Conservation (phyloP, 2,888 invertebrate genomes). For the Acleris laterana region DNA sequence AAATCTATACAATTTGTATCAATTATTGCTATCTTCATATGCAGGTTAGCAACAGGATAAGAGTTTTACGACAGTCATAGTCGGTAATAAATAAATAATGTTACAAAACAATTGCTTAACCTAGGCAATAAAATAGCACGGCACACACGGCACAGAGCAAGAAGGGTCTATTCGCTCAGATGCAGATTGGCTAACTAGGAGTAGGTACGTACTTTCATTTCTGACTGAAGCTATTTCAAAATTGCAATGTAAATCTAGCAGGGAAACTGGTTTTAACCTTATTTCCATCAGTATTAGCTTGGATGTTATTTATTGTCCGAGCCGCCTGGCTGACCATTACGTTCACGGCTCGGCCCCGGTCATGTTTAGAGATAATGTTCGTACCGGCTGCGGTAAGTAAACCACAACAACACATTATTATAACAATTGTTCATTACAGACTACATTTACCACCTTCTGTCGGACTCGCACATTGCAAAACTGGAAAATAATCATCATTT, state of each 20-base stretch:
- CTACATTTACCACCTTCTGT: slow-evolving; percentile 12
- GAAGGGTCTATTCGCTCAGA: slow-evolving; percentile 9
- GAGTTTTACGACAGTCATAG: not conserved
- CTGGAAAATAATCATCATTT: slow-evolving; percentile 11
- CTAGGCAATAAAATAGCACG: not conserved
- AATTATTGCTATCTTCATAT: too few species aligned
- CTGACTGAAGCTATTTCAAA: slow-evolving; percentile 41
- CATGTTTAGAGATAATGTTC: slow-evolving; percentile 33
- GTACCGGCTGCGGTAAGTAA: slow-evolving; percentile 25
- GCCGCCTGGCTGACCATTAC: slow-evolving; percentile 34
- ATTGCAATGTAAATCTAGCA: slow-evolving; percentile 40
- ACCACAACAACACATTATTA: slow-evolving; percentile 31
- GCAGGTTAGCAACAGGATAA: not conserved
- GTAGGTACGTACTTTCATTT: slow-evolving; percentile 34
- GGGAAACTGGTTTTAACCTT: slow-evolving; percentile 43
- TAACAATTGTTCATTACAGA: slow-evolving; percentile 28
- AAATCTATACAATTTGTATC: too few species aligned
- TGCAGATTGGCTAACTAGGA: slow-evolving; percentile 15
- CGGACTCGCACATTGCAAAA: slow-evolving; percentile 16
- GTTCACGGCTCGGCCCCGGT: slow-evolving; percentile 18
- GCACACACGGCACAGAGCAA: slow-evolving; percentile 1
- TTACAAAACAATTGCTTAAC: slow-evolving; percentile 13
- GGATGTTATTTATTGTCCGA: slow-evolving; percentile 42
- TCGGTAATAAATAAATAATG: not conserved
- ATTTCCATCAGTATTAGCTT: slow-evolving; percentile 44